Evolutionary conservation across 2,797 vertebrate genomes (phyloP).

Genomic region (Thunnus albacares): DNA sequence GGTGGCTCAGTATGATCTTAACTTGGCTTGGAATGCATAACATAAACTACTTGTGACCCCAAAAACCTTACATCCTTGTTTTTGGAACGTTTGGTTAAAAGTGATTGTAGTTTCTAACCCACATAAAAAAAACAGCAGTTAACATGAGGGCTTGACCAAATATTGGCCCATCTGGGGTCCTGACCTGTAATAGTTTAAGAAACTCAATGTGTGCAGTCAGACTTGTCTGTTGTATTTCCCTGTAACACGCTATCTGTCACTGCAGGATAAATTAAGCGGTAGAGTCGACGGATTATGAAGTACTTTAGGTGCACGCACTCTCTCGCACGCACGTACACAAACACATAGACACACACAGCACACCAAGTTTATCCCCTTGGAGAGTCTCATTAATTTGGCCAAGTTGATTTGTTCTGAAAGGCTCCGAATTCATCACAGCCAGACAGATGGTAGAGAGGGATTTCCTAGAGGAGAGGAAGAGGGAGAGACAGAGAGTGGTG

Average conservation of each 20-base stretch:
- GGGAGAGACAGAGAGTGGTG: conserved; percentile 20
- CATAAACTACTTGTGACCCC: no score
- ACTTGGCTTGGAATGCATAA: not conserved
- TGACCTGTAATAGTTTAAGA: conserved; percentile 24
- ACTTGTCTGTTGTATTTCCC: conserved; percentile 27
- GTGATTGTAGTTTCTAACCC: not conserved
- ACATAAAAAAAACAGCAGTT: not conserved
- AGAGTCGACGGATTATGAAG: conserved; percentile 66
- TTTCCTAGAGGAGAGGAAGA: conserved; percentile 71
- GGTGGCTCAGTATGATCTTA: not conserved
- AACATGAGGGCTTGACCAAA: not conserved
- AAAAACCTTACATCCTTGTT: not conserved
- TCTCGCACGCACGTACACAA: conserved; percentile 1
- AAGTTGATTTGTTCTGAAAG: conserved; percentile 76
- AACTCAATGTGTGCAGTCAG: conserved; percentile 31
- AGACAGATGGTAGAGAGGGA: conserved; percentile 79
- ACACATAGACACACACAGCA: conserved; percentile 23
- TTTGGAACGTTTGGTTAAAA: conserved; percentile 4
- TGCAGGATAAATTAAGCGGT: conserved; percentile 62
- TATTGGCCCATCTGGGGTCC: conserved; percentile 21
- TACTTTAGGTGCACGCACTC: conserved; percentile 53
- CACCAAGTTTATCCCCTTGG: conserved; percentile 66
- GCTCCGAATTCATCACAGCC: conserved; percentile 70
- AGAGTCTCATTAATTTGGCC: conserved; percentile 76
- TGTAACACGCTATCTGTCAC: conserved; percentile 49